Evolutionary conservation across 1,140 invertebrate genomes (phyloP).

Genomic region (Pseudomyrmex flavicornis): DNA sequence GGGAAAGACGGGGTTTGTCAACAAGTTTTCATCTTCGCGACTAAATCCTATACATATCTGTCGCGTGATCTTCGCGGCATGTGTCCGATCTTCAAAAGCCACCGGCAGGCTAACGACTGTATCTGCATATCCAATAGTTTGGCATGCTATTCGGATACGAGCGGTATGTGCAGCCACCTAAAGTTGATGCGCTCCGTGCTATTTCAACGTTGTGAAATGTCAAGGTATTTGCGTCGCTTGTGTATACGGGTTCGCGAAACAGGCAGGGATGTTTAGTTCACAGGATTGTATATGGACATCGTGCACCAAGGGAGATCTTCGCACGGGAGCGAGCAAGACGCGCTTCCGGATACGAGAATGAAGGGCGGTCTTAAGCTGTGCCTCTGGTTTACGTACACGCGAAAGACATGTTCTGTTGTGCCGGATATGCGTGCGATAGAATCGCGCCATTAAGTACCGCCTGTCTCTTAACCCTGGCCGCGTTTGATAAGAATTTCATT

Average conservation of each 20-base stretch:
- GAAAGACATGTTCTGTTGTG: constrained; percentile 9
- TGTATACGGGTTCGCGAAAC: constrained; percentile 19
- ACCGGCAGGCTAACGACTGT: constrained; percentile 9
- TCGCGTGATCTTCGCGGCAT: neutral
- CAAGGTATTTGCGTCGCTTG: constrained; percentile 54
- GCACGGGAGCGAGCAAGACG: too few relatives aligned
- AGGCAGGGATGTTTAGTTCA: constrained; percentile 33
- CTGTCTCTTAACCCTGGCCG: neutral
- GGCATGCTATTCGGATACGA: constrained; percentile 21
- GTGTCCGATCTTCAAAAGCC: neutral
- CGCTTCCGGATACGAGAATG: neutral
- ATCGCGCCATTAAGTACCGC: constrained; percentile 17
- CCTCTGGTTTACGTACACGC: neutral
- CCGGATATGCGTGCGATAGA: constrained; percentile 1
- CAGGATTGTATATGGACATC: neutral
- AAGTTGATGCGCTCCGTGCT: constrained; percentile 29
- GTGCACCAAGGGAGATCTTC: neutral
- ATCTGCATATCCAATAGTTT: constrained; percentile 49
- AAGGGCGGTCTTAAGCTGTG: too few relatives aligned
- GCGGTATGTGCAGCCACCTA: constrained; percentile 17
- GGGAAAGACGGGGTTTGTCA: neutral
- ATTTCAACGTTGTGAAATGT: constrained; percentile 42
- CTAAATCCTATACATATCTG: neutral
- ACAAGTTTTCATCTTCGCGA: neutral
- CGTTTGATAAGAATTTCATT: constrained; percentile 12